Conservation (phyloP, 2,113 vertebrate genomes). For the Oryzias melastigma region DNA sequence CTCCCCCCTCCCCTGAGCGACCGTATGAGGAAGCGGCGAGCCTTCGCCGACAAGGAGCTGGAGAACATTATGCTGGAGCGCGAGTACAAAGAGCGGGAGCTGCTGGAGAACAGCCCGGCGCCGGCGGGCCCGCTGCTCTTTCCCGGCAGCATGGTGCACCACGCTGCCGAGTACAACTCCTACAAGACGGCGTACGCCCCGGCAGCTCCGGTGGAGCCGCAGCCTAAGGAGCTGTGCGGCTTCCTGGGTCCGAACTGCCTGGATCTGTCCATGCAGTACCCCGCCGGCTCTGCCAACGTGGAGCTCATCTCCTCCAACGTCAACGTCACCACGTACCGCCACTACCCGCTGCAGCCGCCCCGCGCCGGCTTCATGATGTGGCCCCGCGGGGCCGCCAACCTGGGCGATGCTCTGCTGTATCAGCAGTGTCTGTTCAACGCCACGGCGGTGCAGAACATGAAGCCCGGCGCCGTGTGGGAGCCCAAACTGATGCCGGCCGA, state of each 20-base stretch:
- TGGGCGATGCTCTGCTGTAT: conserved; percentile 89
- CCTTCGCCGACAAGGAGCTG: conserved; percentile 98
- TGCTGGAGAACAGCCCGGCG: conserved; percentile 88
- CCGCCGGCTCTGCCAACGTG: conserved; percentile 78
- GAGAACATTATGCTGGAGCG: conserved; percentile 98
- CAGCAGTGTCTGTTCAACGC: conserved; percentile 92
- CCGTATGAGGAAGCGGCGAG: conserved; percentile 96
- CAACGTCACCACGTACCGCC: conserved; percentile 92
- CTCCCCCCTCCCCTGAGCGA: conserved; percentile 93
- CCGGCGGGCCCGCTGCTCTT: conserved; percentile 81
- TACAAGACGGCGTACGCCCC: conserved; percentile 87
- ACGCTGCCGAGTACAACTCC: conserved; percentile 85
- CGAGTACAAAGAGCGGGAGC: conserved; percentile 95
- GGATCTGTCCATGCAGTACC: conserved; percentile 90
- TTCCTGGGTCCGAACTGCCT: conserved; percentile 85
- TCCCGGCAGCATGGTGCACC: conserved; percentile 82
- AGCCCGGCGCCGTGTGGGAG: conserved; percentile 86
- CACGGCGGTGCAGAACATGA: conserved; percentile 86
- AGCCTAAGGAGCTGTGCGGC: conserved; percentile 85
- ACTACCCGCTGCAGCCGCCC: conserved; percentile 85
- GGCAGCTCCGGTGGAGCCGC: conserved; percentile 65
- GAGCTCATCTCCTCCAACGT: conserved; percentile 97
- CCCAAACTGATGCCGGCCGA: conserved; percentile 76
- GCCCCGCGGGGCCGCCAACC: conserved; percentile 84
- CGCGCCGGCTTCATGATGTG: conserved; percentile 84